phyloP scores from a whole-genome alignment of 2,888 invertebrate genomes.

The Diplazon laetatorius region DNA sequence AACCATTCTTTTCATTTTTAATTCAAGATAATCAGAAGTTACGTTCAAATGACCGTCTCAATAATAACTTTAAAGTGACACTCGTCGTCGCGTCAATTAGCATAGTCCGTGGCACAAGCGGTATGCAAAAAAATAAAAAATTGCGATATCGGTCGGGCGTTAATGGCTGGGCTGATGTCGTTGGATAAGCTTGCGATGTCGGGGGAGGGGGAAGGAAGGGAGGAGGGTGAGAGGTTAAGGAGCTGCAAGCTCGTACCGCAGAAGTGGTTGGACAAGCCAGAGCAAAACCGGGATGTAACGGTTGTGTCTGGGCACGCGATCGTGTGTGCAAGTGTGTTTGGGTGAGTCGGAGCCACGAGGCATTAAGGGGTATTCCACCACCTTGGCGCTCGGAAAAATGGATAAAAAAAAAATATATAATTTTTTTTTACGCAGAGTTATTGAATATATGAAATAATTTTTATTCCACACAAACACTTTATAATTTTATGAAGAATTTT shows the following conservation, averaged over 20 bases:
- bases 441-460: too few relatives aligned
- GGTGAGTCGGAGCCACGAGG: slow-evolving; percentile 55
- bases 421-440: too few relatives aligned
- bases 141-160: slow-evolving; percentile 30
- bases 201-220: too few relatives aligned
- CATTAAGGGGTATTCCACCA: too few relatives aligned
- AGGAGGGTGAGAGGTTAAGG: slow-evolving; percentile 16
- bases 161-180: slow-evolving; percentile 47
- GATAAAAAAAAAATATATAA: too few relatives aligned
- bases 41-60: not conserved
- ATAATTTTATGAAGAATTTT: too few relatives aligned
- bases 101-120: slow-evolving; percentile 18
- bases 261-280: slow-evolving; percentile 12
- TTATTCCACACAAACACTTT: too few relatives aligned
- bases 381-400: too few relatives aligned
- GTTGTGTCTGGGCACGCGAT: too few relatives aligned
- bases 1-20: too few relatives aligned
- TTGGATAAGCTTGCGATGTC: slow-evolving; percentile 14
- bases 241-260: slow-evolving; percentile 17
- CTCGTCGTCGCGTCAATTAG: slow-evolving; percentile 16
- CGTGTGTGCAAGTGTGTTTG: too few relatives aligned
- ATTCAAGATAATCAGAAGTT: too few relatives aligned
- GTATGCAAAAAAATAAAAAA: slow-evolving; percentile 20
- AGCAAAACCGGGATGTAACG: slow-evolving; percentile 37
- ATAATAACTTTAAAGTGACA: not conserved